phyloP scores from a whole-genome alignment of 2,888 invertebrate genomes.

The Poecilobothrus nobilitatus region DNA sequence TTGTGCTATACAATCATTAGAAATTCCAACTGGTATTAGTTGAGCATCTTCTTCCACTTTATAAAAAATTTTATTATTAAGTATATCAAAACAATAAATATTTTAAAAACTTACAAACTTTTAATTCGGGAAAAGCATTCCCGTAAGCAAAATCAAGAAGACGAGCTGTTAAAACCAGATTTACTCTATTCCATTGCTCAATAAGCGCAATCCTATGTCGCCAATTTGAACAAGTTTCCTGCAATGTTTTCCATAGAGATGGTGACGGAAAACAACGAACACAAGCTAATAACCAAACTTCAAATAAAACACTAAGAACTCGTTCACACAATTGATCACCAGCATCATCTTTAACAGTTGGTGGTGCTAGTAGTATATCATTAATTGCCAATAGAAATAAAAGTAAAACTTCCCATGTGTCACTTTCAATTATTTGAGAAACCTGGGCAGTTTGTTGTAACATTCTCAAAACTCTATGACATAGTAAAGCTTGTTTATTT shows the following conservation, averaged over 20 bases:
- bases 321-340: conserved; percentile 91
- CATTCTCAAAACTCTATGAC: conserved; percentile 81
- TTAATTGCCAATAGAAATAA: conserved; percentile 84
- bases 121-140: conserved; percentile 68
- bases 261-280: conserved; percentile 85
- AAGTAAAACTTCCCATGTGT: conserved; percentile 86
- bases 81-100: conserved; percentile 9
- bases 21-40: conserved; percentile 75
- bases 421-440: conserved; percentile 65
- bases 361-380: conserved; percentile 83
- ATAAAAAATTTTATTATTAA: conserved; percentile 15
- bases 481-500: conserved; percentile 86
- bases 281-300: conserved; percentile 59
- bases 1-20: conserved; percentile 83
- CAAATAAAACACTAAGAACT: conserved; percentile 86
- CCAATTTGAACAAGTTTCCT: conserved; percentile 89
- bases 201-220: conserved; percentile 86
- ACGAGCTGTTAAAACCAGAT: conserved; percentile 76
- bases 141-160: conserved; percentile 85
- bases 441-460: conserved; percentile 72
- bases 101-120: conserved; percentile 55
- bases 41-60: conserved; percentile 77
- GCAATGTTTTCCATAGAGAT: conserved; percentile 88
- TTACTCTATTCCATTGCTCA: conserved; percentile 92
- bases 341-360: conserved; percentile 89